These are phyloP conservation scores for Bombus terrestris DNA, from an alignment of 1,140 invertebrate genomes.

Conservation along the genomic window DNA sequence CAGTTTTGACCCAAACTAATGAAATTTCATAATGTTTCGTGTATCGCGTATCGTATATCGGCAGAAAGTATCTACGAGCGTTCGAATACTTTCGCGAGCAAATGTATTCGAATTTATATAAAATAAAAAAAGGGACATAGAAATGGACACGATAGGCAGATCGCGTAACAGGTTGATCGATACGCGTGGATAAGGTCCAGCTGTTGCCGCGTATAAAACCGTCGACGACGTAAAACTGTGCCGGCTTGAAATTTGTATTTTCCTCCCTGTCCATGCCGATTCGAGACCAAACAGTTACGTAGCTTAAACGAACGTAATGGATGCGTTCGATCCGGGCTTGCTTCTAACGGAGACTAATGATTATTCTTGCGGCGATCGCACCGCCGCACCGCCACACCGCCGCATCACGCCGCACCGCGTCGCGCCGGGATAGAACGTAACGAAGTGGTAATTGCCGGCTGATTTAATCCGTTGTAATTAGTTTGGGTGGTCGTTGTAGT, in stretches of 20 bases:
- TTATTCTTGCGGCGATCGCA: background rate
- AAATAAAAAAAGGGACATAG: background rate
- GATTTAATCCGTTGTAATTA: conserved; percentile 1
- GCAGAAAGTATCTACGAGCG: no score
- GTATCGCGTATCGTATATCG: no score
- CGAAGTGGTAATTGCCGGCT: background rate
- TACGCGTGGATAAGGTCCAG: conserved; percentile 28
- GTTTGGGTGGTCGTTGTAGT: no score
- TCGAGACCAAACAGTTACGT: background rate
- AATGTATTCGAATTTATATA: no score
- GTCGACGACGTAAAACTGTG: no score
- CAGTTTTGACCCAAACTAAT: no score
- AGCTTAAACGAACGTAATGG: background rate
- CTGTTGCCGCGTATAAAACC: conserved; percentile 5
- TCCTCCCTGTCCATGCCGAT: background rate
- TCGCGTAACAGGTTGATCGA: conserved; percentile 23
- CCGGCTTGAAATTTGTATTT: conserved; percentile 2
- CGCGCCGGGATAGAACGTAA: background rate
- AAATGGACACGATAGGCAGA: background rate
- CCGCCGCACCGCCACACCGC: no score
- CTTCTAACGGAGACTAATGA: conserved; percentile 10
- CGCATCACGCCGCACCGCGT: no score
- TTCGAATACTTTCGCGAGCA: no score
- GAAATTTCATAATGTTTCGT: no score
- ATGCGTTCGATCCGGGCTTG: background rate